phyloP scores from a whole-genome alignment of 2,113 vertebrate species.

The Caranx melampygus region DNA sequence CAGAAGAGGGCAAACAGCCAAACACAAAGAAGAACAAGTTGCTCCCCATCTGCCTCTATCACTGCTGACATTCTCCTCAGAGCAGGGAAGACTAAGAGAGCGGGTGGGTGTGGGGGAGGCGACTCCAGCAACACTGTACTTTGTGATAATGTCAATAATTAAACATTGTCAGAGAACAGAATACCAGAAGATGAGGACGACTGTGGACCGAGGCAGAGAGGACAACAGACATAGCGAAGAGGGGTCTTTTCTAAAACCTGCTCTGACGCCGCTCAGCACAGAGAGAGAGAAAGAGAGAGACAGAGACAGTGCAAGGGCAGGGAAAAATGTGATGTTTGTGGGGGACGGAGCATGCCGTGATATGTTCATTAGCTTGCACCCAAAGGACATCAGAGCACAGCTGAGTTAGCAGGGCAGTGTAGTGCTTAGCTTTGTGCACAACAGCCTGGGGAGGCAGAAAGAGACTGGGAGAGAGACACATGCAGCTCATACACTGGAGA shows the following conservation, averaged over 20 bases:
- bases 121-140: slow-evolving; percentile 26
- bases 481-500: slow-evolving; percentile 29
- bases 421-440: slow-evolving; percentile 44
- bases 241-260: background rate
- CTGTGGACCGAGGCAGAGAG: background rate
- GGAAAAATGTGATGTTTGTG: slow-evolving; percentile 3
- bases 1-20: slow-evolving; percentile 45
- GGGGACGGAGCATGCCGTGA: slow-evolving; percentile 42
- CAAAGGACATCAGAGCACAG: slow-evolving; percentile 73
- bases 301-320: background rate
- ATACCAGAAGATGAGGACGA: background rate
- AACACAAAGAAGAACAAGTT: slow-evolving; percentile 23
- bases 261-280: background rate
- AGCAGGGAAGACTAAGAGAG: slow-evolving; percentile 1
- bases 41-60: slow-evolving; percentile 44
- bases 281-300: background rate
- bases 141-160: slow-evolving; percentile 53
- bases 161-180: slow-evolving; percentile 27
- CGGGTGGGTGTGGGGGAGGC: slow-evolving; percentile 26
- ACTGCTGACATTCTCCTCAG: slow-evolving; percentile 6
- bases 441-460: slow-evolving; percentile 34
- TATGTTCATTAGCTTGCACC: slow-evolving; percentile 62
- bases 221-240: background rate
- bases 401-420: slow-evolving; percentile 66
- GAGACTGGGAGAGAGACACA: slow-evolving; percentile 51